phyloP scores from a whole-genome alignment of 2,113 vertebrate species.

The Monopterus albus region DNA sequence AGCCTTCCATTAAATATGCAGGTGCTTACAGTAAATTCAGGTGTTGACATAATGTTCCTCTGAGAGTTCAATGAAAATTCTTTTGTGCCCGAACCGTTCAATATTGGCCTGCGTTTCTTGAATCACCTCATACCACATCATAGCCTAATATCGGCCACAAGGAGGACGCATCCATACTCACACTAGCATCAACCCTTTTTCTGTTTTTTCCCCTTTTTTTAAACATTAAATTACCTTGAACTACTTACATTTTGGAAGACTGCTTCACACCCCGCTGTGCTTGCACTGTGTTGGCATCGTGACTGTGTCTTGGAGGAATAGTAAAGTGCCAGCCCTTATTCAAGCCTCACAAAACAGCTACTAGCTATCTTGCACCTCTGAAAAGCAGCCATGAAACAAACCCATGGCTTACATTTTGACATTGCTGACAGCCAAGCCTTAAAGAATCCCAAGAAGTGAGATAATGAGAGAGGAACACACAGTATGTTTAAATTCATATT shows the following conservation, averaged over 20 bases:
- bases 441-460: constrained; percentile 6
- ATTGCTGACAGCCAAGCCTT: constrained; percentile 27
- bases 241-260: constrained; percentile 55
- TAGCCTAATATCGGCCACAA: constrained; percentile 4
- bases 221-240: constrained; percentile 52
- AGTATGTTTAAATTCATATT: neutral
- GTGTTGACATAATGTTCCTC: constrained; percentile 53
- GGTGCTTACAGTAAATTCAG: constrained; percentile 45
- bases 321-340: constrained; percentile 37
- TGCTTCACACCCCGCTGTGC: constrained; percentile 55
- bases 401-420: constrained; percentile 25
- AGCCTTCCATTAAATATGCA: constrained; percentile 57
- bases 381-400: constrained; percentile 44
- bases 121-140: constrained; percentile 15
- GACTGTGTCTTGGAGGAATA: constrained; percentile 49
- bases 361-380: constrained; percentile 30
- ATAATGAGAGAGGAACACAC: neutral
- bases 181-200: neutral
- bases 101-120: constrained; percentile 3
- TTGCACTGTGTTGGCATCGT: constrained; percentile 13
- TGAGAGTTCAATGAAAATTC: constrained; percentile 27
- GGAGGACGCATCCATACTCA: constrained; percentile 4
- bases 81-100: constrained; percentile 23
- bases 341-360: constrained; percentile 41
- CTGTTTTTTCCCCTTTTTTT: neutral